Base-by-base conservation (phyloP, 2,888 invertebrate genomes). In the Sycophila texana region DNA sequence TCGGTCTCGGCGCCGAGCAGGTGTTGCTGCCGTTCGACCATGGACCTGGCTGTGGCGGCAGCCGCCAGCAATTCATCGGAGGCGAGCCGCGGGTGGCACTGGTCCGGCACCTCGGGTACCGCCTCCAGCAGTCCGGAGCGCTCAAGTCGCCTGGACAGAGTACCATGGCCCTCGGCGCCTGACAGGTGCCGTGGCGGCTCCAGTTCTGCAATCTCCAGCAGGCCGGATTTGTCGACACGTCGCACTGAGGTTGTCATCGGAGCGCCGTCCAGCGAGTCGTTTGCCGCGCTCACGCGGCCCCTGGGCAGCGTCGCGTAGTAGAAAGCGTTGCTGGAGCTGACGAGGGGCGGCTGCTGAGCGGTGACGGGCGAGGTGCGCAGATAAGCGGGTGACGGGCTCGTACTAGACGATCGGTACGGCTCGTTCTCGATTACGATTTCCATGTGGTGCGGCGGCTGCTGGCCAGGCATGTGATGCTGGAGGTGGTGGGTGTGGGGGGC, bases 351-450 rank as follows among this genome's bases (percentile, higher is more conserved):
- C 39, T 66, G 82, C 57, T 77, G 75, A 13, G 75, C 49, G 13
- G 76, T 60, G 30, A 83, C 83, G 51, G 83, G 77, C 51, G 83
- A 80, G 39, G 39, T 39, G 75, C 83, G 82, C 72, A 81, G 47
- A 79, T 81, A 61, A 47, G 77, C 55, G 71, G 77, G 22, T 20
- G 80, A 83, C 4, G 81, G 81, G 16, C 79, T 76, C 14, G 79
- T 58, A 71, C 75, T 82, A 81, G 53, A 78, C 20, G 72, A 80
- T 74, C 80, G 83, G 83, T 79, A 83, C 60, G 80, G 82, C 74
- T 83, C 30, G 87, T 88, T 89, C 77, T 90, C 90, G 77, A 90
- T 89, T 60, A 89, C 89, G 72, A 90, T 89, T 83, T 90, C 89
- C 90, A 89, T 90, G 74, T 85, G 86, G 87, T 90, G 83, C 49